Evolutionary conservation across 2,797 vertebrate species (phyloP).

Genomic region (Menidia menidia): DNA sequence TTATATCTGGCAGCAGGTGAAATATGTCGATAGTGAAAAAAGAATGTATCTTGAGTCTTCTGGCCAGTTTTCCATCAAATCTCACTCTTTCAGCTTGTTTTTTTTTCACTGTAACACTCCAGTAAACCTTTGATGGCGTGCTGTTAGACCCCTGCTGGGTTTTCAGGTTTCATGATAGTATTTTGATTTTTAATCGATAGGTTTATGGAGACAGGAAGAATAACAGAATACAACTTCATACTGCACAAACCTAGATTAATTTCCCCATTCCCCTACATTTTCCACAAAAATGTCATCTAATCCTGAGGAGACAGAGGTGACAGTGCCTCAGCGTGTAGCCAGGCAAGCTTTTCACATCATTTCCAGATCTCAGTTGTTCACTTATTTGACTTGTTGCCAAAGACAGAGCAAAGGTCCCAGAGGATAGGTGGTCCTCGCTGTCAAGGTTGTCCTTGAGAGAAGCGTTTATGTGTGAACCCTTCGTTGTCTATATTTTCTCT

Average conservation of each 20-base stretch:
- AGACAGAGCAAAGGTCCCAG: slow-evolving; percentile 30
- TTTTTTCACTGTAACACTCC: slow-evolving; percentile 53
- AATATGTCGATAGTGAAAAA: slow-evolving; percentile 34
- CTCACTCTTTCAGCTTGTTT: slow-evolving; percentile 35
- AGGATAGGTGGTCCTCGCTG: slow-evolving; percentile 48
- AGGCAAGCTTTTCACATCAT: slow-evolving; percentile 47
- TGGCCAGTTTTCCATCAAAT: slow-evolving; percentile 28
- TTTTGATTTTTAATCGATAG: slow-evolving; percentile 79
- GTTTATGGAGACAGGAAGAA: slow-evolving; percentile 66
- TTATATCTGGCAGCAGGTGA: slow-evolving; percentile 46
- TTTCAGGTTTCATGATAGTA: slow-evolving; percentile 60
- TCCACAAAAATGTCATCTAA: slow-evolving; percentile 53
- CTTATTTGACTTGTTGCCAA: slow-evolving; percentile 55
- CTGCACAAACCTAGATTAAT: slow-evolving; percentile 52
- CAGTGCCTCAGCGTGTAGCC: slow-evolving; percentile 42
- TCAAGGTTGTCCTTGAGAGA: slow-evolving; percentile 60
- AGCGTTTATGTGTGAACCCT: slow-evolving; percentile 74
- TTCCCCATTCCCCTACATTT: slow-evolving; percentile 45
- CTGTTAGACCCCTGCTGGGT: slow-evolving; percentile 49
- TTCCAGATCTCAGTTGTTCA: slow-evolving; percentile 59
- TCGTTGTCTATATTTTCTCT: slow-evolving; percentile 13
- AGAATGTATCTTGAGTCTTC: slow-evolving; percentile 28
- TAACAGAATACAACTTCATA: slow-evolving; percentile 50
- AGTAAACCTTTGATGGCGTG: slow-evolving; percentile 48
- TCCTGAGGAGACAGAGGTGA: slow-evolving; percentile 45